phyloP scores from a whole-genome alignment of 2,888 invertebrate genomes.

The Polyploca ridens region DNA sequence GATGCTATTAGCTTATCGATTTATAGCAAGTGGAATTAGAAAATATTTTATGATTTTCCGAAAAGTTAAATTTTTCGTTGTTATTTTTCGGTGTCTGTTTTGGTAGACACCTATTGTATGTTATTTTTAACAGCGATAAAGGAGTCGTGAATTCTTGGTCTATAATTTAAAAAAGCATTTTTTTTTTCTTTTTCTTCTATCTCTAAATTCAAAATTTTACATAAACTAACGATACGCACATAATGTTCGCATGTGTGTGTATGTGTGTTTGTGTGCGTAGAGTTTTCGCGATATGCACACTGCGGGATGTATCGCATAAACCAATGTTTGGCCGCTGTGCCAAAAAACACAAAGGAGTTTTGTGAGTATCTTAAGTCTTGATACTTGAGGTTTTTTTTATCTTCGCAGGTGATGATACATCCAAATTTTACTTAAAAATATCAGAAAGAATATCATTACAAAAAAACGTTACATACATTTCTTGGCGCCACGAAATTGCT shows the following conservation, averaged over 20 bases:
- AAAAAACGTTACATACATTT: background rate
- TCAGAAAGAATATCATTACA: rapidly evolving
- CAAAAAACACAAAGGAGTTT: constrained; percentile 78
- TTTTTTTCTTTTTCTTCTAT: no score
- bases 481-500: no score
- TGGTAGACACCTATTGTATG: no score
- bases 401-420: background rate
- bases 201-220: constrained; percentile 18
- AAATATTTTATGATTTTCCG: no score
- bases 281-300: constrained; percentile 33
- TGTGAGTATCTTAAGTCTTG: constrained; percentile 47
- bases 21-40: no score
- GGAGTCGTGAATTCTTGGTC: no score
- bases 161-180: no score
- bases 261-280: constrained; percentile 27
- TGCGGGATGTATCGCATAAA: constrained; percentile 72
- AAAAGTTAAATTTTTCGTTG: no score
- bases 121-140: no score
- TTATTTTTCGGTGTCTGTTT: no score
- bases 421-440: no score
- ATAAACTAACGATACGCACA: constrained; percentile 26
- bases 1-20: background rate
- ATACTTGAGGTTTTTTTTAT: constrained; percentile 45
- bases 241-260: constrained; percentile 44
- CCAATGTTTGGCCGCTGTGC: constrained; percentile 78